phyloP scores from a whole-genome alignment of 2,888 invertebrate genomes.

The Microctonus hyperodae region DNA sequence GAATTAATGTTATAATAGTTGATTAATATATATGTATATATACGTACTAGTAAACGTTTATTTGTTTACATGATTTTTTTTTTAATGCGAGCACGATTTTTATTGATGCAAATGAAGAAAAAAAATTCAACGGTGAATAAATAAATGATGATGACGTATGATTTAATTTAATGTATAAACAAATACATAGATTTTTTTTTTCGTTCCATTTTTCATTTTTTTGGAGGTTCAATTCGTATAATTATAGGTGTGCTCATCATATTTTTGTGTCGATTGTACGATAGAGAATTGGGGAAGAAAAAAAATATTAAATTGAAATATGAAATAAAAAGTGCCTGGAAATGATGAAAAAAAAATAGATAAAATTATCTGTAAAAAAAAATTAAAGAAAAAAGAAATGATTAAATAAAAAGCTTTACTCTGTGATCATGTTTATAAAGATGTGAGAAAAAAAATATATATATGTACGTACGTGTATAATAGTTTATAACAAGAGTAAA shows the following conservation, averaged over 20 bases:
- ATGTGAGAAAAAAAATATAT: constrained; percentile 39
- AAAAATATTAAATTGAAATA: constrained; percentile 14
- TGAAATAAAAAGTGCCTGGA: constrained; percentile 47
- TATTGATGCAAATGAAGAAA: too few species aligned
- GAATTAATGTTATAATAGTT: constrained; percentile 19
- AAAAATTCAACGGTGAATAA: too few species aligned
- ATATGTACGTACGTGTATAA: constrained; percentile 18
- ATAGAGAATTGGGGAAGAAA: constrained; percentile 25
- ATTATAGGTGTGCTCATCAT: constrained; percentile 49
- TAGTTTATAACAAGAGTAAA: constrained; percentile 52
- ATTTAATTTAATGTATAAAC: too few species aligned
- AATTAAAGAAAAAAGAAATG: constrained; percentile 22
- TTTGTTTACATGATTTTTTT: constrained; percentile 20
- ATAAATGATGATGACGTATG: too few species aligned
- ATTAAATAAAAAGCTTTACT: constrained; percentile 46
- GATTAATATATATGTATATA: constrained; percentile 2
- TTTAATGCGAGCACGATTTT: constrained; percentile 18
- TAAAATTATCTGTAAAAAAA: not conserved
- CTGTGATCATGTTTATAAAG: constrained; percentile 60
- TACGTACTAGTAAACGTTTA: not conserved
- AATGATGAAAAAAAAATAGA: constrained; percentile 11
- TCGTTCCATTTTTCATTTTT: not conserved
- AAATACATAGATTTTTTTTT: not conserved
- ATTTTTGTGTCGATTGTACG: constrained; percentile 47
- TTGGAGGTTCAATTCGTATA: not conserved